Conservation (phyloP, 2,888 invertebrate species). For the Hemithea aestivaria region DNA sequence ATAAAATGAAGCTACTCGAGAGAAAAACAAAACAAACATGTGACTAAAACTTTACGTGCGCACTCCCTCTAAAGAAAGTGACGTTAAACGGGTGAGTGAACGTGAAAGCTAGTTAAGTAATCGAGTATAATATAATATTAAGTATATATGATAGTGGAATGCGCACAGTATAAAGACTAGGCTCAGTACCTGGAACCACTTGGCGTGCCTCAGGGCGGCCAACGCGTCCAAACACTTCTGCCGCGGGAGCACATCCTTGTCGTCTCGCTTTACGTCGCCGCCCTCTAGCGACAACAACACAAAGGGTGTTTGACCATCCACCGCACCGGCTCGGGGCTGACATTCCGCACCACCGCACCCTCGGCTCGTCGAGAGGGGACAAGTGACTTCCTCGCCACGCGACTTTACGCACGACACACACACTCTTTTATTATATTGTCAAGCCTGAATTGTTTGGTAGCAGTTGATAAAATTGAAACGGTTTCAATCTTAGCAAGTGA, state of each 20-base stretch:
- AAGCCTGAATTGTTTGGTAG: too few relatives aligned
- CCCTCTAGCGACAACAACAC: conserved; percentile 79
- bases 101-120: background rate
- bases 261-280: conserved; percentile 84
- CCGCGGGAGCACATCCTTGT: conserved; percentile 97
- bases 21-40: conserved; percentile 64
- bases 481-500: too few relatives aligned
- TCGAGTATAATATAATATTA: too few relatives aligned
- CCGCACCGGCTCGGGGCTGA: conserved; percentile 75
- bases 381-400: too few relatives aligned
- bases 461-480: too few relatives aligned
- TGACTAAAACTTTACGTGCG: conserved; percentile 72
- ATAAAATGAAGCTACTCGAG: conserved; percentile 36
- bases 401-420: too few relatives aligned
- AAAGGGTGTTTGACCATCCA: conserved; percentile 89
- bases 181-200: conserved; percentile 99
- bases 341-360: conserved; percentile 38
- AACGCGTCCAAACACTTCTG: conserved; percentile 99
- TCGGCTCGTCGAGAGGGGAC: too few relatives aligned
- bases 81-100: background rate
- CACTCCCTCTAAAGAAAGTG: conserved; percentile 48
- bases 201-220: conserved; percentile 99
- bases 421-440: too few relatives aligned
- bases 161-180: conserved; percentile 67
- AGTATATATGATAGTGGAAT: conserved; percentile 45